Evolutionary conservation across 2,888 invertebrate species (phyloP), one percentile per base, ranked within the genome.

Genomic region (Orthonychiurus folsomi): DNA sequence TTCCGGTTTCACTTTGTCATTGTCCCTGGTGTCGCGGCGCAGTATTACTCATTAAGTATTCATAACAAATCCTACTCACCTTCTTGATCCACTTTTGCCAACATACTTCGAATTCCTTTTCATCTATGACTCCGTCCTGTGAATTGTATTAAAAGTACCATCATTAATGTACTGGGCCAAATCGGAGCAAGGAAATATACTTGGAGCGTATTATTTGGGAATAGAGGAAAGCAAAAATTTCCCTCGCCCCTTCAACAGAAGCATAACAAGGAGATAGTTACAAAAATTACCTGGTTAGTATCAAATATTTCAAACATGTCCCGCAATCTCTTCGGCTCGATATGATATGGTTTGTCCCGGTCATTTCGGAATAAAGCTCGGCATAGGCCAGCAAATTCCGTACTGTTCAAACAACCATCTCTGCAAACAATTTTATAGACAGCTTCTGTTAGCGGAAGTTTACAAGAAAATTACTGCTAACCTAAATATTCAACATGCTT

Each of bases 21-120:
- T n/a, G n/a, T n/a, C n/a, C n/a, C n/a, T n/a, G n/a, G n/a, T n/a
- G n/a, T n/a, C n/a, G n/a, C n/a, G n/a, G n/a, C n/a, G n/a, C n/a
- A n/a, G n/a, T n/a, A n/a, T n/a, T n/a, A n/a, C n/a, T n/a, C n/a
- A n/a, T n/a, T n/a, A n/a, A n/a, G n/a, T n/a, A n/a, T n/a, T n/a
- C n/a, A n/a, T n/a, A n/a, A n/a, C 37, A 26, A 47, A 60, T n/a
- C 18, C 25, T 9, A 58, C 83, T 82, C 76, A 88, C 88, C 74
- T 87, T 85, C 84, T 90, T 90, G 68, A 92, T 89, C 91, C 91
- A 92, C 74, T 87, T 86, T 78, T 89, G 87, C 91, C 91, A 92
- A 76, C 91, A 91, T 76, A 87, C 78, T 61, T 85, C 83, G 76
- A 93, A 91, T 79, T 93, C 92, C 64, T 88, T 86, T 62, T 84